Base-by-base conservation (phyloP, 2,888 invertebrate species). In the Noctua fimbriata region DNA sequence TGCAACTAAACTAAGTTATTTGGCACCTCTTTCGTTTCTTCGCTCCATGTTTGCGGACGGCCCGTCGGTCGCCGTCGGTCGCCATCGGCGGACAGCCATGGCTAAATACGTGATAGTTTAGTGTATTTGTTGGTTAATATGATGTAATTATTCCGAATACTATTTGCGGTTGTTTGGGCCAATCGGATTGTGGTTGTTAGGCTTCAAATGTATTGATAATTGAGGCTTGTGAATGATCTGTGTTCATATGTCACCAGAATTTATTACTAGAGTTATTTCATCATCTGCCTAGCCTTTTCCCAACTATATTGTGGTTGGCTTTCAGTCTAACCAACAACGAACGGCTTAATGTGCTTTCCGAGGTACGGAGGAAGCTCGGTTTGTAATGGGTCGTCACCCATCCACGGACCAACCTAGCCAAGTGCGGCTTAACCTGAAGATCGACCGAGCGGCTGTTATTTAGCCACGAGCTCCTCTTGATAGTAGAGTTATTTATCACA, bases 111-210 rank as follows among this genome's bases (percentile, higher is more conserved):
- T 60, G 66, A 80, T 83, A 80, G 81, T 86, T 83, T 77, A 80
- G 73, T 86, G 77, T 75, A 75, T 85, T 86, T 86, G 86, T 83
- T 60, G 47, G 84, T 83, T 73, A 80, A 65, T 83, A 76, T 83
- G 69, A 81, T 77, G 85, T 86, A 81, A 85, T 85, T 81, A 81
- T 69, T 69, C 60, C 67, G 24, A 76, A 85, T 72, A 65, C 70
- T 63, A 55, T 52, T 52, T 77, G 83, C 18, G 74, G 74, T 63
- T 55, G 73, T 79, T 63, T 44, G 41, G 41, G 52, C 69, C 77
- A 73, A 83, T 74, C 71, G 24, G 41, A 76, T 86, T 76, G 76
- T 21, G 79, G 85, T 71, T 52, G 73, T 80, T 18, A 47, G 55
- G 36, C 44, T 79, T 9, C 32, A 63, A 79, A 66, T 73, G 70